Evolutionary conservation across 1,140 invertebrate genomes (phyloP), one percentile per base, ranked within the genome.

Genomic region (Hypothenemus hampei): DNA sequence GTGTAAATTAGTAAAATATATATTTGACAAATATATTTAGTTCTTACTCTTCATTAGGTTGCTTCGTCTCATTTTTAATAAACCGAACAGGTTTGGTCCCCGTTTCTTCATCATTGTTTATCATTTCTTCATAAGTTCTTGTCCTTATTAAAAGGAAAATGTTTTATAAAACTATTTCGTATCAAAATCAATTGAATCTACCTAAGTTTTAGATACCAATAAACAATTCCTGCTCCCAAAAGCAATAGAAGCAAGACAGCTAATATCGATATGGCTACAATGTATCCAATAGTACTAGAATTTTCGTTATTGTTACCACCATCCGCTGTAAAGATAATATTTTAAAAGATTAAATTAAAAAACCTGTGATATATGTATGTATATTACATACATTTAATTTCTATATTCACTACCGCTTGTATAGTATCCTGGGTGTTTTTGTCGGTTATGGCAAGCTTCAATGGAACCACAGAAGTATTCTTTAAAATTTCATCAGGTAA

Each of bases 251-350:
- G 45, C 13, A 69, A 13, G 3, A 58, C 56, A 4, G 58, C 55
- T 13, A 72, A 45, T 19, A 70, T 60, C 11, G 63, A 57, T 4
- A 69, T 61, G 13, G 60, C 68, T 31, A 63, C 62, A 13, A 72
- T 66, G n/a, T 64, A 59, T 22, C 64, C 68, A 31, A 48, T 57
- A n/a, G n/a, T n/a, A n/a, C n/a, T n/a, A n/a, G n/a, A n/a, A n/a
- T n/a, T n/a, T n/a, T n/a, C n/a, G n/a, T n/a, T n/a, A n/a, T n/a
- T n/a, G n/a, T n/a, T n/a, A 37, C 46, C 18, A 23, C 21, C 33
- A 22, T 48, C 31, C 3, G 11, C 23, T 18, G 19, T n/a, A n/a
- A n/a, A n/a, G n/a, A n/a, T n/a, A n/a, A n/a, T n/a, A n/a, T n/a
- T n/a, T n/a, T n/a, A n/a, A n/a, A n/a, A n/a, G n/a, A n/a, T n/a